These are phyloP conservation scores for Tachysurus fulvidraco DNA, from an alignment of 2,113 vertebrate species.

Conservation along the genomic window DNA sequence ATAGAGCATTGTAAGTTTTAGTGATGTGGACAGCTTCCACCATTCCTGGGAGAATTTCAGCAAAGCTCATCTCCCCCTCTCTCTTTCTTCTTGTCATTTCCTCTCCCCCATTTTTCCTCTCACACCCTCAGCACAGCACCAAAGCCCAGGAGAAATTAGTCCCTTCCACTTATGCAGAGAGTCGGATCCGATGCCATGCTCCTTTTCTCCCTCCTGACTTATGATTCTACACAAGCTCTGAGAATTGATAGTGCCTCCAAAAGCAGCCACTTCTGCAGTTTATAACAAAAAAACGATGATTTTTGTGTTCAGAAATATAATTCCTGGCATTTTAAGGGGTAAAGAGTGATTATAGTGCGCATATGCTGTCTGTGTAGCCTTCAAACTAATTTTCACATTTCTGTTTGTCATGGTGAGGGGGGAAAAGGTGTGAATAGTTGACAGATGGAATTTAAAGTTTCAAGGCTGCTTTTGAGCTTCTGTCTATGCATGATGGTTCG, in stretches of 20 bases:
- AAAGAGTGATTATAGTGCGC: neutral
- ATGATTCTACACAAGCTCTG: conserved; percentile 61
- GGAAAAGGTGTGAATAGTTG: conserved; percentile 1
- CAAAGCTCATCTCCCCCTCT: conserved; percentile 46
- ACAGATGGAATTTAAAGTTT: conserved; percentile 33
- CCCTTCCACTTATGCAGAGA: conserved; percentile 55
- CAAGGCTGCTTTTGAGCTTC: neutral
- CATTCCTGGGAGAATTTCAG: conserved; percentile 43
- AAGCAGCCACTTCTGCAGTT: conserved; percentile 35
- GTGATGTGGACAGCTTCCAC: conserved; percentile 44
- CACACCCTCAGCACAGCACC: conserved; percentile 54
- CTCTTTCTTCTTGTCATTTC: conserved; percentile 33
- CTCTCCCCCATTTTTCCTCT: conserved; percentile 55
- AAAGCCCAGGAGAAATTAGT: conserved; percentile 76
- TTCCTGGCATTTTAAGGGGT: neutral
- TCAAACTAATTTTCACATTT: conserved; percentile 13
- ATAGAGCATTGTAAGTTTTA: conserved; percentile 27
- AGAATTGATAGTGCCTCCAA: conserved; percentile 60
- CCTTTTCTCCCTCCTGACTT: conserved; percentile 60
- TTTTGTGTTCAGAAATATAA: neutral
- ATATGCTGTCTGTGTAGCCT: conserved; percentile 27
- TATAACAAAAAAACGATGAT: conserved; percentile 10
- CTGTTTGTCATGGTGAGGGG: neutral
- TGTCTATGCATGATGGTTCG: neutral
- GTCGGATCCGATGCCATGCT: conserved; percentile 40